These are phyloP conservation scores for Pseudochirops cupreus DNA, from an alignment of 2,797 vertebrate species.

Conservation along the genomic window DNA sequence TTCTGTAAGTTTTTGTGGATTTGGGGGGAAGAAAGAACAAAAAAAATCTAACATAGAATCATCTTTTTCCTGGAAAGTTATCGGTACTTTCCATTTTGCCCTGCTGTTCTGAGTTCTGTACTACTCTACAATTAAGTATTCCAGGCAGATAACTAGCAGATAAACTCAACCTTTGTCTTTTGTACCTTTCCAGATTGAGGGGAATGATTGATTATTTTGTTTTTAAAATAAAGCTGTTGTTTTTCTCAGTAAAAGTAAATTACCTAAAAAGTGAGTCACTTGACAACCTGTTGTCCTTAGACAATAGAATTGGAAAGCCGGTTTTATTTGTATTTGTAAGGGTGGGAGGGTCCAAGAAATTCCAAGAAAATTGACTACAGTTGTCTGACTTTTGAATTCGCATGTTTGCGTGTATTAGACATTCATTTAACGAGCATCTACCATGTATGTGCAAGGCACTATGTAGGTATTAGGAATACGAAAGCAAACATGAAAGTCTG, in stretches of 20 bases:
- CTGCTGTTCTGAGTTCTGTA: not conserved
- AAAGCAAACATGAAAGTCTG: not conserved
- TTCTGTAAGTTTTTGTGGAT: slow-evolving; percentile 86
- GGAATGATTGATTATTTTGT: slow-evolving; percentile 12
- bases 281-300: not conserved
- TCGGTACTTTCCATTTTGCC: not conserved
- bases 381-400: slow-evolving; percentile 2
- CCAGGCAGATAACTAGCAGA: not conserved
- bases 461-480: not conserved
- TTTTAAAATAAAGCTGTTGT: slow-evolving; percentile 45
- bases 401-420: not conserved
- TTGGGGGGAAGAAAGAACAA: slow-evolving; percentile 2
- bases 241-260: slow-evolving; percentile 24
- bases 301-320: not conserved
- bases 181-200: slow-evolving; percentile 41
- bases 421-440: not conserved
- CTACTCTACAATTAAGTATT: not conserved
- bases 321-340: not conserved
- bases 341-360: not conserved
- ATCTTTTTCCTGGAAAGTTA: slow-evolving; percentile 17
- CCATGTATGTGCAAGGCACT: not conserved
- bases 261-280: not conserved
- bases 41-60: not conserved
- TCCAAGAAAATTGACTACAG: not conserved
- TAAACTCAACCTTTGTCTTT: slow-evolving; percentile 27